These are phyloP conservation scores for Eulacestoma nigropectus DNA, from an alignment of 2,113 vertebrate species.

Conservation along the genomic window DNA sequence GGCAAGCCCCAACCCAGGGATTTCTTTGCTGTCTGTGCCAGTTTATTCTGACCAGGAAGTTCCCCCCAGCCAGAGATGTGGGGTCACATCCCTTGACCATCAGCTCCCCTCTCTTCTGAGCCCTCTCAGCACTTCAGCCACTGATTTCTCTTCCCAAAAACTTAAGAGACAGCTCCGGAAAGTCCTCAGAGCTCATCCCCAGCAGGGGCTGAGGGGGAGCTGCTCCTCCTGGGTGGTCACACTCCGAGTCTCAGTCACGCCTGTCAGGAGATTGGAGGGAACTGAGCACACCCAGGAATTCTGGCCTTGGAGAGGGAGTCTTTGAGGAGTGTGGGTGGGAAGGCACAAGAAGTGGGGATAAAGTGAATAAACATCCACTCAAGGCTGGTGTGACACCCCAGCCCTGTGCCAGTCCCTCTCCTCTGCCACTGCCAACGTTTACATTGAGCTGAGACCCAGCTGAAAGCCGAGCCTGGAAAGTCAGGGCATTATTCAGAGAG, in stretches of 20 bases:
- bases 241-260: accelerated
- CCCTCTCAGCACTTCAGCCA: not conserved
- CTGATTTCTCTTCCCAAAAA: not conserved
- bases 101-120: not conserved
- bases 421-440: slow-evolving; percentile 14
- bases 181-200: not conserved
- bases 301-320: not conserved
- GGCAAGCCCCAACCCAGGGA: not conserved
- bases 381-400: not conserved
- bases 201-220: no score
- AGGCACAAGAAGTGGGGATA: no score
- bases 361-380: not conserved
- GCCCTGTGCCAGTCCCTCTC: not conserved
- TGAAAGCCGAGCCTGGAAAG: not conserved
- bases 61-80: not conserved
- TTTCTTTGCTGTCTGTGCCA: not conserved
- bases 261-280: not conserved
- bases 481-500: accelerated
- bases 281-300: not conserved
- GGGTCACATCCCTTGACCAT: not conserved
- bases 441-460: not conserved
- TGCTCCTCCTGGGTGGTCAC: not conserved
- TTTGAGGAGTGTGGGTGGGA: not conserved
- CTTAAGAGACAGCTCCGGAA: accelerated
- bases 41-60: not conserved